Conservation (phyloP, 2,888 invertebrate genomes). For the Sinhomidia bicolor region DNA sequence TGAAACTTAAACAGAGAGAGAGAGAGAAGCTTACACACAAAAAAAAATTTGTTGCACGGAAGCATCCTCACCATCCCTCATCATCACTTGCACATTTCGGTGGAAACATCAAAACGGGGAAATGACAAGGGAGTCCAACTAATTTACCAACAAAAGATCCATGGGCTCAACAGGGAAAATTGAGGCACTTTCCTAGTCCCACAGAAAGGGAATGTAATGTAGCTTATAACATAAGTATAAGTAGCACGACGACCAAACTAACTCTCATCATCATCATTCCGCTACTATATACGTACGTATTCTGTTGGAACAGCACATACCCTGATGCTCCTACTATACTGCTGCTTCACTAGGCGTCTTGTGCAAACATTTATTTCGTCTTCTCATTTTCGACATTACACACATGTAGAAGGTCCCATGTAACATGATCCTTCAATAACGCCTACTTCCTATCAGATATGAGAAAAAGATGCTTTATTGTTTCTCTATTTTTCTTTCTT, state of each 20-base stretch:
- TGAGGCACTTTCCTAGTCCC: slow-evolving; percentile 22
- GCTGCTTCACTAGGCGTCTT: too few relatives aligned
- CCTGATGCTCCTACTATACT: too few relatives aligned
- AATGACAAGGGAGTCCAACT: slow-evolving; percentile 8
- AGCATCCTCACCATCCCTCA: background rate
- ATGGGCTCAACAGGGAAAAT: slow-evolving; percentile 35
- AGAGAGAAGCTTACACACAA: background rate
- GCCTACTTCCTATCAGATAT: background rate
- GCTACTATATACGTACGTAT: too few relatives aligned
- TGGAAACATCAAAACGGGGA: slow-evolving; percentile 19
- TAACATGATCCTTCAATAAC: slow-evolving; percentile 24
- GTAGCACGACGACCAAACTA: background rate
- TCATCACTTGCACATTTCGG: background rate
- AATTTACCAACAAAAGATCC: slow-evolving; percentile 15
- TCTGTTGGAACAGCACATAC: too few relatives aligned
- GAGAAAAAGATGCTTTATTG: background rate
- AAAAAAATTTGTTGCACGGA: background rate
- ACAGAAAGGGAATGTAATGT: background rate
- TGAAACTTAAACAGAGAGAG: too few relatives aligned
- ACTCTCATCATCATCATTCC: too few relatives aligned
- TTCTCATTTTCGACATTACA: slow-evolving; percentile 11
- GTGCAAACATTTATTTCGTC: slow-evolving; percentile 21
- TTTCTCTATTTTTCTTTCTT: background rate
- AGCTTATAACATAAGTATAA: background rate
- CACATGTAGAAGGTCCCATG: slow-evolving; percentile 11